A percentile compares a stretch with the other conserved stretches of the same genome.
These are phyloP conservation scores for Anagrus nilaparvatae DNA, from an alignment of 1,140 invertebrate species.

Conservation along the genomic window DNA sequence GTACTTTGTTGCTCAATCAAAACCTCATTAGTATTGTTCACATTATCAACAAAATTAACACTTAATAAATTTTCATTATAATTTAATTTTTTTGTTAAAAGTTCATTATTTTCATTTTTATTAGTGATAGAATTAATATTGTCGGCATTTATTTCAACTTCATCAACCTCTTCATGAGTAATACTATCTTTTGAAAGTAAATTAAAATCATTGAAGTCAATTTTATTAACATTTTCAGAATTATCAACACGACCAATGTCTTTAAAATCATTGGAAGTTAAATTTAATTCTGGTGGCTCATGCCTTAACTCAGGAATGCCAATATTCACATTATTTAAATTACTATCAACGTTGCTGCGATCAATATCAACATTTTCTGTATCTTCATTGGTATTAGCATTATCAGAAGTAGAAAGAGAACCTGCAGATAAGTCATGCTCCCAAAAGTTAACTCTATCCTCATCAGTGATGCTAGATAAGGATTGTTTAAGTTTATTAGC, in stretches of 20 bases:
- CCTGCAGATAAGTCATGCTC: constrained; percentile 22
- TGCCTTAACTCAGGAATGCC: constrained; percentile 24
- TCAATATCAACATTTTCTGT: background rate
- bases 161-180: constrained; percentile 5
- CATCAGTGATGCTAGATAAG: constrained; percentile 23
- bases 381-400: constrained; percentile 1
- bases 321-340: background rate
- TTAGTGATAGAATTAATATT: no score
- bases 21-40: no score
- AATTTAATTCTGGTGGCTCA: constrained; percentile 24
- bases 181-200: constrained; percentile 2
- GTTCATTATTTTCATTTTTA: no score
- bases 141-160: no score
- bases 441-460: constrained; percentile 27
- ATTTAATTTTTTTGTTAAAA: no score
- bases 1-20: no score
- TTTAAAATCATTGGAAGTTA: constrained; percentile 28
- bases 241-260: constrained; percentile 30
- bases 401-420: constrained; percentile 5
- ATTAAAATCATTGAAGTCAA: constrained; percentile 14
- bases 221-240: constrained; percentile 16
- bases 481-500: constrained; percentile 35
- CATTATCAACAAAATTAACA: no score
- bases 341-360: background rate
- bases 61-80: no score